Conservation (phyloP, 2,888 invertebrate species). For the Agrilus cyanescens region DNA sequence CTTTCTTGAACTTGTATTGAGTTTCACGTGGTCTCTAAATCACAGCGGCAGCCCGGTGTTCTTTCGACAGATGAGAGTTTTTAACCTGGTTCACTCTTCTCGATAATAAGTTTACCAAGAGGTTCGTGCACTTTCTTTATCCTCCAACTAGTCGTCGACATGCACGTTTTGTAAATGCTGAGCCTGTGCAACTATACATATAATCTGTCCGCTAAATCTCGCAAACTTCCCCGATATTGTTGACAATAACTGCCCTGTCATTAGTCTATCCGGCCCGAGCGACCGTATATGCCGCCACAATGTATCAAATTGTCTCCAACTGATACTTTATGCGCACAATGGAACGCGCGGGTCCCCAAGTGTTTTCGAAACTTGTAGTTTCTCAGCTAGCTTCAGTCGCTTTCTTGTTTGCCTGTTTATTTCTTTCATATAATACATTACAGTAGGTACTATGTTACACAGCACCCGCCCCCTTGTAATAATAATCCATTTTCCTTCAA, state of each 20-base stretch:
- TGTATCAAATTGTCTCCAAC: constrained; percentile 14
- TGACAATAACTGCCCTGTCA: constrained; percentile 14
- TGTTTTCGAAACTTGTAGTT: constrained; percentile 11
- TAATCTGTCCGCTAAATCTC: constrained; percentile 13
- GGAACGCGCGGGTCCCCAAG: constrained; percentile 8
- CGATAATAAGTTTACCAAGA: no score
- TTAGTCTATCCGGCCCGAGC: constrained; percentile 12
- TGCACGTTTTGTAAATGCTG: no score
- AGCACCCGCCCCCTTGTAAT: background rate
- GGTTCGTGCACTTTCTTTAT: no score
- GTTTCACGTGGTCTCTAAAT: no score
- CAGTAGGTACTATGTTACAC: background rate
- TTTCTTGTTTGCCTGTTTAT: constrained; percentile 3
- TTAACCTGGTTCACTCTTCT: no score
- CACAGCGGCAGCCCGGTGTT: no score
- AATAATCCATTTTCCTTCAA: no score
- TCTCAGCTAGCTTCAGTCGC: background rate
- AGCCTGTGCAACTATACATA: no score
- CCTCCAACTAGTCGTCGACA: no score
- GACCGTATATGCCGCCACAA: constrained; percentile 5
- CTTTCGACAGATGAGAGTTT: no score
- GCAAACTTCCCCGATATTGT: constrained; percentile 14
- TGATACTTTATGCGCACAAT: constrained; percentile 19
- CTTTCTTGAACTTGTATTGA: no score
- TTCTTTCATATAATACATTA: background rate